phyloP scores from a whole-genome alignment of 2,797 vertebrate genomes.

The Sparidentex hasta region DNA sequence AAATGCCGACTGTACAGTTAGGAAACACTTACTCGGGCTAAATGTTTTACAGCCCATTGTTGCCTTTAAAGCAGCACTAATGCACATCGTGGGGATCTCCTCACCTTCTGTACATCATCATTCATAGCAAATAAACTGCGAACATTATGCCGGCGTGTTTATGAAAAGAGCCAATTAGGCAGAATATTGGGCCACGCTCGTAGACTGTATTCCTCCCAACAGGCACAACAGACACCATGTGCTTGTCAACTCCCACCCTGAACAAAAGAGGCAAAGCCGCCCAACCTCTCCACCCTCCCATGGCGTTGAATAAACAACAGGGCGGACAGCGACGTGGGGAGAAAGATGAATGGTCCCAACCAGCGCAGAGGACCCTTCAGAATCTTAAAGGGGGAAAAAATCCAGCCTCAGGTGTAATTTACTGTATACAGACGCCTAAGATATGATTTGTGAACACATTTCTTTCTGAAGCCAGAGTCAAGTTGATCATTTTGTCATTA shows the following conservation, averaged over 20 bases:
- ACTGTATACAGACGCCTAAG: not conserved
- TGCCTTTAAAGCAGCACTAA: not conserved
- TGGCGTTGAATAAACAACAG: slow-evolving; percentile 51
- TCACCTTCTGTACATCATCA: not conserved
- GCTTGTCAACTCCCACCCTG: slow-evolving; percentile 38
- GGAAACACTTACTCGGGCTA: not conserved
- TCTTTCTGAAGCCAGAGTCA: not conserved
- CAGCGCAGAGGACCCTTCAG: slow-evolving; percentile 8
- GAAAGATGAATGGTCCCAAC: slow-evolving; percentile 44
- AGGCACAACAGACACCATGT: slow-evolving; percentile 27
- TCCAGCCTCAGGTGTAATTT: not conserved
- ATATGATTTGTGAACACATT: not conserved
- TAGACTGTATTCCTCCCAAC: slow-evolving; percentile 10
- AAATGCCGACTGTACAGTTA: not conserved
- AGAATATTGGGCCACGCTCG: slow-evolving; percentile 9
- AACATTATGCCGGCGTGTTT: not conserved
- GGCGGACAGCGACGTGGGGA: slow-evolving; percentile 35
- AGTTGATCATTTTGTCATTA: not conserved
- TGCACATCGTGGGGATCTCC: not conserved
- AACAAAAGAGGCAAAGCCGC: slow-evolving; percentile 43
- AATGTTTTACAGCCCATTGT: not conserved
- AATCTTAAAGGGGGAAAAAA: slow-evolving; percentile 18
- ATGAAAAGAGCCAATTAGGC: slow-evolving; percentile 25
- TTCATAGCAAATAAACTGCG: not conserved
- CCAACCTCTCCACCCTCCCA: slow-evolving; percentile 30